Percentiles rank a stretch among this genome's conserved stretches.
These are phyloP conservation scores for Solenopsis fugax DNA, from an alignment of 1,140 invertebrate species.

Conservation along the genomic window DNA sequence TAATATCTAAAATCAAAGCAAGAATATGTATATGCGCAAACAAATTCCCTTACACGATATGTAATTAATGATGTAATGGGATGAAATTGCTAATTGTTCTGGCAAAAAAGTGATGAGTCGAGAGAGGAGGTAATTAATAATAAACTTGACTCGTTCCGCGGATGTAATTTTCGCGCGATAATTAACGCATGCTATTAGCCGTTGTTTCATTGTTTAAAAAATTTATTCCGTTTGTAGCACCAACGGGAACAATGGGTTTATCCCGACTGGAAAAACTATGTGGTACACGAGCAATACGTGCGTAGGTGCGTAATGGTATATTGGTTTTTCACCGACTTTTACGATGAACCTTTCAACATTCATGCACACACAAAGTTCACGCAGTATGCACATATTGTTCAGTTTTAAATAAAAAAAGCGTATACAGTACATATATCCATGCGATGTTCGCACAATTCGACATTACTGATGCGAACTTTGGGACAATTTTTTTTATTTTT, in stretches of 20 bases:
- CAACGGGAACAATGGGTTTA: slow-evolving; percentile 13
- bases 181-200: slow-evolving; percentile 1
- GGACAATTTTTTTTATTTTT: background rate
- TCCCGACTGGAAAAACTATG: slow-evolving; percentile 6
- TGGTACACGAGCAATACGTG: background rate
- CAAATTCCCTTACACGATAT: background rate
- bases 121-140: background rate
- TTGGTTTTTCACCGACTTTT: slow-evolving; percentile 35
- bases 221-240: slow-evolving; percentile 9
- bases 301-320: background rate
- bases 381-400: slow-evolving; percentile 41
- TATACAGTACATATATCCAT: background rate
- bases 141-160: background rate
- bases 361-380: slow-evolving; percentile 11
- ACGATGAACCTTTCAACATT: slow-evolving; percentile 8
- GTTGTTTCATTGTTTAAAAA: slow-evolving; percentile 34
- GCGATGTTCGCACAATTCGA: background rate
- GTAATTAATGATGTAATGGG: slow-evolving; percentile 13
- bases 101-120: background rate
- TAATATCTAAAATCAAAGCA: slow-evolving; percentile 9
- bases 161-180: slow-evolving; percentile 12
- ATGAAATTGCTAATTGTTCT: background rate
- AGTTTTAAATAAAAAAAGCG: slow-evolving; percentile 33
- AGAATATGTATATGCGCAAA: background rate
- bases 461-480: background rate